A percentile compares a stretch with the other conserved stretches of the same genome.
phyloP scores from a whole-genome alignment of 2,113 vertebrate genomes.

The Gorsachius goisagi region DNA sequence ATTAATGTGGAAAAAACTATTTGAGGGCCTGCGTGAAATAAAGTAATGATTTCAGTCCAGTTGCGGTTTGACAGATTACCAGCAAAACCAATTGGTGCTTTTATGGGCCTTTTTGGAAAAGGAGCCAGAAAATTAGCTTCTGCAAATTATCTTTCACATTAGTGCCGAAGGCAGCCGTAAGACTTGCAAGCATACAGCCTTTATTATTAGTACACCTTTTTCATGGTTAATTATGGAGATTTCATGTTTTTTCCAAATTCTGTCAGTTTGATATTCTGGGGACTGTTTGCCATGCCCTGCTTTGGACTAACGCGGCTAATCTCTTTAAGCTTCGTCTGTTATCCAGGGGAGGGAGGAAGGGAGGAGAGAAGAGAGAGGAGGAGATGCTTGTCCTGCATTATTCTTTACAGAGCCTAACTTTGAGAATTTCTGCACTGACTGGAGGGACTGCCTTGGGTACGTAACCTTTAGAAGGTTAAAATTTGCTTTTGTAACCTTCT shows the following conservation, averaged over 20 bases:
- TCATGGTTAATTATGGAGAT: not conserved
- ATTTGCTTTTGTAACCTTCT: not conserved
- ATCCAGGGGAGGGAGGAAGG: not conserved
- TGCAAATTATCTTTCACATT: not conserved
- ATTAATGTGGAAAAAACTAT: conserved; percentile 3
- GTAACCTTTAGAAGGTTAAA: not conserved
- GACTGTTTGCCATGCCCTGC: not conserved
- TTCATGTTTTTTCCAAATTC: not conserved
- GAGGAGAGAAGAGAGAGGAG: not conserved
- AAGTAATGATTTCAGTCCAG: conserved; percentile 2
- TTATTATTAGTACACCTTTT: not conserved
- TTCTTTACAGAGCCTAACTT: not conserved
- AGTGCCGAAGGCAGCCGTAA: not conserved
- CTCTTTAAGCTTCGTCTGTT: not conserved
- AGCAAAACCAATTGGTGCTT: not conserved
- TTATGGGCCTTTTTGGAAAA: not conserved
- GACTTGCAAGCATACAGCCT: not conserved
- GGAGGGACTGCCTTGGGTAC: not conserved
- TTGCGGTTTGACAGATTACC: conserved; percentile 5
- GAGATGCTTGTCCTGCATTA: not conserved
- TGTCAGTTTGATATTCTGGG: not conserved
- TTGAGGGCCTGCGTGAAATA: not conserved
- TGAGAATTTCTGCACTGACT: not conserved
- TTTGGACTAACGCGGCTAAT: not conserved
- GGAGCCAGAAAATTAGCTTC: not conserved